Conservation (phyloP, 2,888 invertebrate species). For the Xanthorhoe designata region DNA sequence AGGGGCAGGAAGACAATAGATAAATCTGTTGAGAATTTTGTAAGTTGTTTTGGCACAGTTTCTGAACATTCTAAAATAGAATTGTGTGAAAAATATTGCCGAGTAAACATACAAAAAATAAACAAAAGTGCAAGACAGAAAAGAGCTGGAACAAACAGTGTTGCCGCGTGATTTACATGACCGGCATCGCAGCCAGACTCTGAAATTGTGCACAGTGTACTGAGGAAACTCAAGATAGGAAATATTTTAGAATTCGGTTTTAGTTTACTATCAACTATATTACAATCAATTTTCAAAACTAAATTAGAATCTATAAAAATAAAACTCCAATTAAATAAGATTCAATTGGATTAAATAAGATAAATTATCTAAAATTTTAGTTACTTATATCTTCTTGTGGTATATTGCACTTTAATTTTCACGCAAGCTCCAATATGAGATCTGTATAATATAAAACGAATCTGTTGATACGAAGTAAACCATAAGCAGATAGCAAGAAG, state of each 20-base stretch:
- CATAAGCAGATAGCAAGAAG: background rate
- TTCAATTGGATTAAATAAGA: too few relatives aligned
- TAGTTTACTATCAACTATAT: too few relatives aligned
- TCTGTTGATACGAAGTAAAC: too few relatives aligned
- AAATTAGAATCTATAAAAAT: too few relatives aligned
- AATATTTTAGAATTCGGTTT: background rate
- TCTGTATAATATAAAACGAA: too few relatives aligned
- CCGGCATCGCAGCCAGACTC: slow-evolving; percentile 55
- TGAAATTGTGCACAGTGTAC: slow-evolving; percentile 49
- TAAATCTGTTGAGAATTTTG: background rate
- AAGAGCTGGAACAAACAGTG: slow-evolving; percentile 49
- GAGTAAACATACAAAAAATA: slow-evolving; percentile 24
- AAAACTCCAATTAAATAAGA: too few relatives aligned
- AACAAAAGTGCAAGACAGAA: slow-evolving; percentile 24
- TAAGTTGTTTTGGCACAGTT: background rate
- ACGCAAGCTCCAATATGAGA: too few relatives aligned
- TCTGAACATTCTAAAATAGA: background rate
- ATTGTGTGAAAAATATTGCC: slow-evolving; percentile 18
- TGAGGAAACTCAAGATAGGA: slow-evolving; percentile 1
- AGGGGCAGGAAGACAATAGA: background rate
- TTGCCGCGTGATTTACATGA: slow-evolving; percentile 62
- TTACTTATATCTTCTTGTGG: too few relatives aligned
- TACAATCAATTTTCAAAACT: too few relatives aligned
- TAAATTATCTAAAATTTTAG: too few relatives aligned
- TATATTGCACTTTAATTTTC: too few relatives aligned